Conservation (phyloP, 2,113 vertebrate genomes). For the Otolemur garnettii region DNA sequence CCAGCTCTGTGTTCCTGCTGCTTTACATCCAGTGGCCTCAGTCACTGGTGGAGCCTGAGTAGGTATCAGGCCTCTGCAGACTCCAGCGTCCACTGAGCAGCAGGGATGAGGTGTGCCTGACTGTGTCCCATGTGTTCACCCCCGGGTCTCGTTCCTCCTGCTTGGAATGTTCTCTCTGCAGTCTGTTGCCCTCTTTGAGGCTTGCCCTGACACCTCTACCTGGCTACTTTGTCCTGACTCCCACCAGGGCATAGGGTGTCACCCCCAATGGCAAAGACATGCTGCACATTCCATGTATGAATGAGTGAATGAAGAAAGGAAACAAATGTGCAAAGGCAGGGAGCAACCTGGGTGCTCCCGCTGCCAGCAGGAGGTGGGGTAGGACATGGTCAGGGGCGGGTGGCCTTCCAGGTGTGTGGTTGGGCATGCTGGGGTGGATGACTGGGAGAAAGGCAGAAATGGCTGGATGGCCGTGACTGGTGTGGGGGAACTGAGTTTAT, state of each 20-base stretch:
- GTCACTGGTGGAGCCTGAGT: accelerated
- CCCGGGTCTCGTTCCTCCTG: too few species aligned
- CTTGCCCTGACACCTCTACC: too few species aligned
- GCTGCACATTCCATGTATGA: accelerated
- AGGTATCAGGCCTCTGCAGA: background rate
- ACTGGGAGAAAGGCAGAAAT: background rate
- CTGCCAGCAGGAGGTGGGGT: too few species aligned
- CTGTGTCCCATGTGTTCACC: too few species aligned
- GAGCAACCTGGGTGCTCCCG: background rate
- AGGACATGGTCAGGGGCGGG: constrained; percentile 42
- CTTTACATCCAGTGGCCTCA: accelerated
- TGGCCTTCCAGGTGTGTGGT: constrained; percentile 24
- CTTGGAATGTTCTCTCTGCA: too few species aligned
- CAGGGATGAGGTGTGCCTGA: accelerated
- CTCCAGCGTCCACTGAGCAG: background rate
- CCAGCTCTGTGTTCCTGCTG: background rate
- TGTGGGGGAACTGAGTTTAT: accelerated
- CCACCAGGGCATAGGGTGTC: accelerated
- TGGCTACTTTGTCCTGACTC: background rate
- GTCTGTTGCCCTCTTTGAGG: too few species aligned
- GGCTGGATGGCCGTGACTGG: accelerated
- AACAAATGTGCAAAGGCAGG: accelerated
- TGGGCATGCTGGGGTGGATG: background rate
- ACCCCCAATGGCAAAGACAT: accelerated
- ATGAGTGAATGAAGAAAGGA: accelerated